Conservation (phyloP, 2,797 vertebrate species). For the Liparis tanakae region DNA sequence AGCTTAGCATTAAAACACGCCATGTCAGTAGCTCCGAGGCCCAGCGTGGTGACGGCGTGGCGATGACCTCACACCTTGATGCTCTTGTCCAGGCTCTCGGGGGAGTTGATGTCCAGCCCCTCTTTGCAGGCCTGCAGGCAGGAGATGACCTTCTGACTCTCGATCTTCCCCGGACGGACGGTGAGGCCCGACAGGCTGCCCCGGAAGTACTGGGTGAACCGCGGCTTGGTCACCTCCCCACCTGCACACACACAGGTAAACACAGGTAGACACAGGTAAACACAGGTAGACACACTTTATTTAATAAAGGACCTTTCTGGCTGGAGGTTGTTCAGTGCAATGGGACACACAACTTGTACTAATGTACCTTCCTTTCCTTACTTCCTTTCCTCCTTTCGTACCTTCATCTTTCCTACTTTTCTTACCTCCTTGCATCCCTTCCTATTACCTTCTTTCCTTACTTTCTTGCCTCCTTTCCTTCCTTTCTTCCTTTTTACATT, state of each 20-base stretch:
- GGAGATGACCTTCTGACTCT: constrained; percentile 97
- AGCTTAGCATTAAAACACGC: neutral
- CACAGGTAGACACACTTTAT: neutral
- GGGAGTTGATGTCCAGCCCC: constrained; percentile 95
- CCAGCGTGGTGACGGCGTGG: neutral
- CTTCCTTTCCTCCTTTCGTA: too few species aligned
- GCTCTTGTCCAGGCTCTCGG: constrained; percentile 92
- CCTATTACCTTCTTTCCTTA: too few species aligned
- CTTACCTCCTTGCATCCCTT: too few species aligned
- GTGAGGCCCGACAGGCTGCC: constrained; percentile 97
- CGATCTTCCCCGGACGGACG: constrained; percentile 93
- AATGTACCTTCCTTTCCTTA: too few species aligned
- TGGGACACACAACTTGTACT: too few species aligned
- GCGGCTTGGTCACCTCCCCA: constrained; percentile 92
- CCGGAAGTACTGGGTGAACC: constrained; percentile 95
- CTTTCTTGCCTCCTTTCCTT: too few species aligned
- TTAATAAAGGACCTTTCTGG: neutral
- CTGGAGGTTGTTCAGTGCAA: too few species aligned
- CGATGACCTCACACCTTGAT: constrained; percentile 86
- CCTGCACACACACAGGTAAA: constrained; percentile 78
- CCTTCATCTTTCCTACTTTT: too few species aligned
- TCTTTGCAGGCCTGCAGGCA: constrained; percentile 98
- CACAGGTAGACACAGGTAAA: neutral
- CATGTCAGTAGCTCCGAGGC: neutral
- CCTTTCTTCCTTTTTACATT: too few species aligned